Percentiles rank a stretch among this genome's conserved stretches.
These are phyloP conservation scores for Eidolon helvum DNA, from an alignment of 2,113 vertebrate species.

Conservation along the genomic window DNA sequence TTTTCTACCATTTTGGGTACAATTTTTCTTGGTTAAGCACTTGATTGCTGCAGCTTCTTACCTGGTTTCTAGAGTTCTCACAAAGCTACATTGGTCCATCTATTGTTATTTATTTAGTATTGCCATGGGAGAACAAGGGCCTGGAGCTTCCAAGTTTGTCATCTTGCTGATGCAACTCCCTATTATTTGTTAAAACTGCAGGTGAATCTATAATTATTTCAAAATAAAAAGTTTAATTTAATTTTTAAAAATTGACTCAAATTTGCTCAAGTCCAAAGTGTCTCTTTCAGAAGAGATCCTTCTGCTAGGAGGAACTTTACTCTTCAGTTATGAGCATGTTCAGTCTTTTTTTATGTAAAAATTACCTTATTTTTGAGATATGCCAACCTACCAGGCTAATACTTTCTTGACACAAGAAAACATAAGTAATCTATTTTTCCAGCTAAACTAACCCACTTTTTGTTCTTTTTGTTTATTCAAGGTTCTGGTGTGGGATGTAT, in stretches of 20 bases:
- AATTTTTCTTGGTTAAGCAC: neutral
- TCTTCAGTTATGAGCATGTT: neutral
- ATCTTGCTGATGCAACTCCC: neutral
- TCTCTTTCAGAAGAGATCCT: neutral
- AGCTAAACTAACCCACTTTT: neutral
- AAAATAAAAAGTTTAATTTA: neutral
- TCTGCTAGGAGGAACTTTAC: neutral
- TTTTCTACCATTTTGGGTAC: neutral
- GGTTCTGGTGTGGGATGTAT: slow-evolving; percentile 91
- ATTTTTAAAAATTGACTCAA: neutral
- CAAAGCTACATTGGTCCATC: neutral
- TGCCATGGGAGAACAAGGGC: neutral
- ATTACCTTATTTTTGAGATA: slow-evolving; percentile 24
- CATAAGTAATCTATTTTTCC: neutral
- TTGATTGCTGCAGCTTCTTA: neutral
- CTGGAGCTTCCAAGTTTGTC: neutral
- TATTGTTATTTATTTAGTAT: neutral
- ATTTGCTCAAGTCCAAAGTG: neutral
- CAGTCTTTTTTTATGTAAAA: neutral
- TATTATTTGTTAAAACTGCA: neutral
- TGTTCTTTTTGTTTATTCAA: slow-evolving; percentile 44
- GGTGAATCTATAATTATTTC: neutral
- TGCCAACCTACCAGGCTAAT: neutral
- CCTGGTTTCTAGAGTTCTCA: neutral
- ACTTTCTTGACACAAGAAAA: neutral